Conservation (phyloP, 2,113 vertebrate species). For the Hippocampus guttulatus region DNA sequence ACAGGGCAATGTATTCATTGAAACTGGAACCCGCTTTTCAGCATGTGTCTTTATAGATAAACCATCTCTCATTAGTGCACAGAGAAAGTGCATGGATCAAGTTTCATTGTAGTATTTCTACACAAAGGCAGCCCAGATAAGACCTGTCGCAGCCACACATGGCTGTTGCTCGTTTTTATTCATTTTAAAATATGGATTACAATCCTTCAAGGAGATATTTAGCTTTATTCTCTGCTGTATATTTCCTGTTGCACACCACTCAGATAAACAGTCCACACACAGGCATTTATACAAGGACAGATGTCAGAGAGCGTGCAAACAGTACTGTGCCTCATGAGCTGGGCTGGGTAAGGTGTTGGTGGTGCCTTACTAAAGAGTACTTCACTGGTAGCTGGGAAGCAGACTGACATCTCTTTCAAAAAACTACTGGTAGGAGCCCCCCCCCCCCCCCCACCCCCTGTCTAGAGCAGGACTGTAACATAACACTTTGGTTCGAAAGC, state of each 20-base stretch:
- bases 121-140: background rate
- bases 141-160: background rate
- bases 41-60: background rate
- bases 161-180: conserved; percentile 1
- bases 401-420: background rate
- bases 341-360: background rate
- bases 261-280: background rate
- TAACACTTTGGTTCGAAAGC: background rate
- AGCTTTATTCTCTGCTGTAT: background rate
- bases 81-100: conserved; percentile 25
- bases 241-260: background rate
- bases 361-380: background rate
- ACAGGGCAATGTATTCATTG: conserved; percentile 19
- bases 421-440: background rate
- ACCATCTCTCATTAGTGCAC: conserved; percentile 18
- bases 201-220: background rate
- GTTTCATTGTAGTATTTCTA: conserved; percentile 36
- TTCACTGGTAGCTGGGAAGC: background rate
- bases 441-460: background rate
- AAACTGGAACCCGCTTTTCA: conserved; percentile 52
- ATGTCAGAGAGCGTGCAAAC: background rate
- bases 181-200: background rate
- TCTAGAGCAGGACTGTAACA: background rate
- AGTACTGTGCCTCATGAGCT: background rate
- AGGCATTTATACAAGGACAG: background rate